Conservation (phyloP, 2,888 invertebrate genomes). For the Mythimna pallens region DNA sequence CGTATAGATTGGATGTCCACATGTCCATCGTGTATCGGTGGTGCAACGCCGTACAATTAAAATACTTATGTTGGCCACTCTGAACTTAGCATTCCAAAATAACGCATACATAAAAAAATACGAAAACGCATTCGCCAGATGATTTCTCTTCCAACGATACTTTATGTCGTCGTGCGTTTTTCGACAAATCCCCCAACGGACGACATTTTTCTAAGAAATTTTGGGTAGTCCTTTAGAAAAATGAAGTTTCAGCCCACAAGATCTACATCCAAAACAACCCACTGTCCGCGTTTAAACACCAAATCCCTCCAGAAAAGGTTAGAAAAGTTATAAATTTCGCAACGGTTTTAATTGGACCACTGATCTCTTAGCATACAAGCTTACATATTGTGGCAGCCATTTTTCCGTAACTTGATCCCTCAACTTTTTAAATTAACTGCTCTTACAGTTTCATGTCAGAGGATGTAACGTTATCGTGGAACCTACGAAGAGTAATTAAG, state of each 20-base stretch:
- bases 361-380: slow-evolving; percentile 21
- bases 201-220: too few species aligned
- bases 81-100: too few species aligned
- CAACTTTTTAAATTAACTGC: slow-evolving; percentile 52
- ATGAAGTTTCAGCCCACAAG: background rate
- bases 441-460: slow-evolving; percentile 28
- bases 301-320: slow-evolving; percentile 17
- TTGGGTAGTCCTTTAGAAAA: too few species aligned
- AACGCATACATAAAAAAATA: too few species aligned
- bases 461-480: slow-evolving; percentile 23
- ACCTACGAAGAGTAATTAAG: slow-evolving; percentile 33
- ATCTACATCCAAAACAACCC: background rate
- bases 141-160: too few species aligned
- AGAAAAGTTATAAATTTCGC: slow-evolving; percentile 23
- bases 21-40: too few species aligned
- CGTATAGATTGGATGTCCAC: too few species aligned
- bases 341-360: slow-evolving; percentile 30
- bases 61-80: too few species aligned
- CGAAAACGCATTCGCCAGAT: too few species aligned
- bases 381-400: slow-evolving; percentile 25
- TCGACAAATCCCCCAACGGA: too few species aligned
- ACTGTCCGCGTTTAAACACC: background rate
- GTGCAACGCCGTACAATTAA: too few species aligned
- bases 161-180: too few species aligned
- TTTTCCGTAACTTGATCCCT: slow-evolving; percentile 24